Evolutionary conservation across 1,140 invertebrate genomes (phyloP).

Genomic region (Eumaeus atala): DNA sequence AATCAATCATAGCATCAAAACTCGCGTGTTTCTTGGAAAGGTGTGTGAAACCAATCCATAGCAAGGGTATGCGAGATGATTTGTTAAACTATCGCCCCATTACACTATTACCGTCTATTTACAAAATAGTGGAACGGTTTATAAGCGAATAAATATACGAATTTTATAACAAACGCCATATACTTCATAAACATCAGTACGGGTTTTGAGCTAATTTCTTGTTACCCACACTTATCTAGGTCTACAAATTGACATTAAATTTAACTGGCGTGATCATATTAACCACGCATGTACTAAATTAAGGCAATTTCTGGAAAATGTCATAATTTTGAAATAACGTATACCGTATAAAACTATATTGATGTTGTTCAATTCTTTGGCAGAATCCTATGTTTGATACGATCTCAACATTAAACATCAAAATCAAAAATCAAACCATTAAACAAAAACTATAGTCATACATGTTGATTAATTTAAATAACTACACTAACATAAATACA

Average conservation of each 20-base stretch:
- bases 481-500: too few species aligned
- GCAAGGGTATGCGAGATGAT: too few species aligned
- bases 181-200: constrained; percentile 25
- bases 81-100: constrained; percentile 27
- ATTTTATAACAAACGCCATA: constrained; percentile 27
- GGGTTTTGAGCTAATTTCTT: constrained; percentile 20
- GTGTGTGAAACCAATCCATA: constrained; percentile 29
- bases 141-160: constrained; percentile 33
- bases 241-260: too few species aligned
- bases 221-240: too few species aligned
- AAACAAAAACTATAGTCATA: too few species aligned
- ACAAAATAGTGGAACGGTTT: constrained; percentile 24
- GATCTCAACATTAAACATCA: constrained; percentile 3
- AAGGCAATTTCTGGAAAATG: constrained; percentile 22
- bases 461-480: too few species aligned
- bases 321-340: constrained; percentile 23
- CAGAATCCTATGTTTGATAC: constrained; percentile 22
- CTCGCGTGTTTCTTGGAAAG: constrained; percentile 24
- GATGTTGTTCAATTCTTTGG: constrained; percentile 23
- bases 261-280: neutral
- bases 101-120: constrained; percentile 37
- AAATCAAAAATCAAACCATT: constrained; percentile 2
- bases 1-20: constrained; percentile 23
- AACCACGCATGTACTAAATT: constrained; percentile 22
- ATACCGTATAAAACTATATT: constrained; percentile 25